Conservation (phyloP, 2,888 invertebrate species). For the Ormia ochracea region DNA sequence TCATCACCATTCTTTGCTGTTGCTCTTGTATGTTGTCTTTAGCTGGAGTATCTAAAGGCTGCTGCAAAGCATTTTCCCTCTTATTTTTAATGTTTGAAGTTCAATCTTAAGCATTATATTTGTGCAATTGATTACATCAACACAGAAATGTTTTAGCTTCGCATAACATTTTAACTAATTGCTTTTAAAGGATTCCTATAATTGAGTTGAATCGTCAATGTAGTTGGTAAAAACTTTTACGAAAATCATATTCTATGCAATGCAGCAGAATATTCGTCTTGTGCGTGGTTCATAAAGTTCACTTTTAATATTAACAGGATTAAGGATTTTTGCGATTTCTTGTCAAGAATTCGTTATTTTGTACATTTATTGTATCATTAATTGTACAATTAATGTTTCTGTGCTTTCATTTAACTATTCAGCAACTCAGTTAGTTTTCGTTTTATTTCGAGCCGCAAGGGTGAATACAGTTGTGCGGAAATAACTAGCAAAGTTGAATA, state of each 20-base stretch:
- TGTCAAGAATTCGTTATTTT: conserved; percentile 18
- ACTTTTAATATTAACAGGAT: conserved; percentile 34
- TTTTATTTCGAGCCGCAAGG: neutral
- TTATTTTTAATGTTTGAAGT: neutral
- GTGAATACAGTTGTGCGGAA: neutral
- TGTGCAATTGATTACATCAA: neutral
- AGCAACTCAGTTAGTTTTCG: neutral
- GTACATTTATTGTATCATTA: conserved; percentile 31
- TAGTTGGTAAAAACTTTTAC: neutral
- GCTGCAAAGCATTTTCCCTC: neutral
- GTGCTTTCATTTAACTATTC: neutral
- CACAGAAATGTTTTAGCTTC: neutral
- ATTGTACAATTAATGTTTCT: conserved; percentile 30
- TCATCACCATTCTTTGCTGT: neutral
- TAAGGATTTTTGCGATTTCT: neutral
- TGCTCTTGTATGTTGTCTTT: neutral
- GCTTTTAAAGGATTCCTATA: neutral
- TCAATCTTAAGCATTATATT: neutral
- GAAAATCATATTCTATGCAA: neutral
- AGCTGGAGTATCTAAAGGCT: neutral
- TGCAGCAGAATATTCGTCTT: neutral
- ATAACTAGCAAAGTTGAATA: neutral
- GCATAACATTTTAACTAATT: conserved; percentile 19
- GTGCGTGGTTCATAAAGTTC: conserved; percentile 8
- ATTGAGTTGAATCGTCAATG: neutral